Evolutionary conservation across 2,113 vertebrate species (phyloP).

Genomic region (Sceloporus undulatus): DNA sequence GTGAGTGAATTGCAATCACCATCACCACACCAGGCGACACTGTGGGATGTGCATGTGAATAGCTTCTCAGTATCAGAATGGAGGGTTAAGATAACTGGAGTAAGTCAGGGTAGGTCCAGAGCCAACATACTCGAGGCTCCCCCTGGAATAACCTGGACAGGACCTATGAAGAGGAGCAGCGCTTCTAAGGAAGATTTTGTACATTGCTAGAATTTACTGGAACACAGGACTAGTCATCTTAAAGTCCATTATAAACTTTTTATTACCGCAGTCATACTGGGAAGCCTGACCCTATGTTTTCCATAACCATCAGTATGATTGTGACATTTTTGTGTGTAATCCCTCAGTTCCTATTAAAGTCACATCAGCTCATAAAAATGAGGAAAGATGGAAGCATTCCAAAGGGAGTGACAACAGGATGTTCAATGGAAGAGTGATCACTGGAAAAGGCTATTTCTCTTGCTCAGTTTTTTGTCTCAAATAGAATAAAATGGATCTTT

Average conservation of each 20-base stretch:
- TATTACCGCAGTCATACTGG: conserved; percentile 5
- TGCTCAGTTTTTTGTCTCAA: conserved; percentile 30
- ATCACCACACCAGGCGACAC: too few species aligned
- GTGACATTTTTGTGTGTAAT: conserved; percentile 29
- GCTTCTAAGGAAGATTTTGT: not conserved
- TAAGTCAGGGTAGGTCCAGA: too few species aligned
- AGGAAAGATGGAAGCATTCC: conserved; percentile 36
- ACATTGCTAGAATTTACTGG: not conserved
- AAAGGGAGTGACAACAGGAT: conserved; percentile 27
- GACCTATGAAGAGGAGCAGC: not conserved
- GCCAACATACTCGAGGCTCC: too few species aligned
- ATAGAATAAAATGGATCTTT: not conserved
- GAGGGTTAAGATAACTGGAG: too few species aligned
- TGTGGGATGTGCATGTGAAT: too few species aligned
- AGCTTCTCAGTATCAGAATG: too few species aligned
- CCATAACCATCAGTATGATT: conserved; percentile 12
- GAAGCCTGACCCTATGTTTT: not conserved
- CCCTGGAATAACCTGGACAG: too few species aligned
- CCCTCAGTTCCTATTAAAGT: conserved; percentile 34
- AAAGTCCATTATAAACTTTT: not conserved
- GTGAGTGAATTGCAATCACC: too few species aligned
- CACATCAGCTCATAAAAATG: conserved; percentile 53
- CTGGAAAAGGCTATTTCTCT: conserved; percentile 55
- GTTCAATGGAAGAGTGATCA: conserved; percentile 41
- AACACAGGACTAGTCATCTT: not conserved